phyloP scores from a whole-genome alignment of 2,888 invertebrate species.

The Petrophora chlorosata region DNA sequence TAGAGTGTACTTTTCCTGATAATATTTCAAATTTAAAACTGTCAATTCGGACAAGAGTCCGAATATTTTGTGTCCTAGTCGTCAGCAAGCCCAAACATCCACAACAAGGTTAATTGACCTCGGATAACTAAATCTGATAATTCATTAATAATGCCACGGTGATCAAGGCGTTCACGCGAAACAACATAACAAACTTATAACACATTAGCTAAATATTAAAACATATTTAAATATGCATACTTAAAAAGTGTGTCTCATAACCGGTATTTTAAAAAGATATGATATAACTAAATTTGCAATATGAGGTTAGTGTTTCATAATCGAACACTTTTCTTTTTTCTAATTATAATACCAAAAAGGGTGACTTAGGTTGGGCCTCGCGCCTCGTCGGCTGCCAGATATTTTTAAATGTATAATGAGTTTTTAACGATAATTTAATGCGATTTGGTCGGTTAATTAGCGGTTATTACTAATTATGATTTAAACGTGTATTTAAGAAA shows the following conservation, averaged over 20 bases:
- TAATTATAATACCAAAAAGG: slow-evolving; percentile 30
- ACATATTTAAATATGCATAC: not conserved
- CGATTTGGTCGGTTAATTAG: slow-evolving; percentile 1
- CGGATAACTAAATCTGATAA: no score
- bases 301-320: slow-evolving; percentile 27
- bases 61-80: no score
- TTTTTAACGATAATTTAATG: slow-evolving; percentile 6
- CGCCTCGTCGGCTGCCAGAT: slow-evolving; percentile 7
- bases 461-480: not conserved
- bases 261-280: slow-evolving; percentile 19
- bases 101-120: no score
- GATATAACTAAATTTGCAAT: slow-evolving; percentile 27
- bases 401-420: slow-evolving; percentile 16
- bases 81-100: no score
- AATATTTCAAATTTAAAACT: no score
- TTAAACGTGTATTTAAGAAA: not conserved
- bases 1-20: no score
- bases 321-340: slow-evolving; percentile 31
- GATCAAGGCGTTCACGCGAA: no score
- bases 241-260: slow-evolving; percentile 8
- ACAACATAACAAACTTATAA: no score
- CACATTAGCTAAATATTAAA: no score
- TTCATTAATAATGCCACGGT: no score
- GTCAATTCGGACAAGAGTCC: no score
- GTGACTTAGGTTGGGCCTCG: slow-evolving; percentile 17